A percentile compares a stretch with the other conserved stretches of the same genome.
These are phyloP conservation scores for Peromyscus nudipes DNA, from an alignment of 2,797 vertebrate genomes.

Conservation along the genomic window DNA sequence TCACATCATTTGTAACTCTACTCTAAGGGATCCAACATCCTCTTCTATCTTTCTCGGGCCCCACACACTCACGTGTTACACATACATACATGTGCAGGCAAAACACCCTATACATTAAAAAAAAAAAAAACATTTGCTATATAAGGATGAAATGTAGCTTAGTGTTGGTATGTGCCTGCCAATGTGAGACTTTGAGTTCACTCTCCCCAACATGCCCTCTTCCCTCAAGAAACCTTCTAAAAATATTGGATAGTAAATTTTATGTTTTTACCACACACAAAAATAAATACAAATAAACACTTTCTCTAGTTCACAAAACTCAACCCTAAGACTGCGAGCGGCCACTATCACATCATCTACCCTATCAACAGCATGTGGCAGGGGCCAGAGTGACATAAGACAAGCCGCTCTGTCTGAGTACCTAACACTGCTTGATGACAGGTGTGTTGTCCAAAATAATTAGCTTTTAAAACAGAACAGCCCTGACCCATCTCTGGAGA, in stretches of 20 bases:
- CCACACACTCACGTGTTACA: neutral
- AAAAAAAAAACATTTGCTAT: neutral
- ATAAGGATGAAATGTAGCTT: neutral
- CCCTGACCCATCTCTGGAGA: conserved; percentile 81
- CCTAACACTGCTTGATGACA: conserved; percentile 83
- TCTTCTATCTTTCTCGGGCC: neutral
- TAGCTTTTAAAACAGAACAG: conserved; percentile 85
- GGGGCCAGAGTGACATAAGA: conserved; percentile 72
- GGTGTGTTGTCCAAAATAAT: conserved; percentile 86
- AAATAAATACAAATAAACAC: neutral
- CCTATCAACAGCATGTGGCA: conserved; percentile 82
- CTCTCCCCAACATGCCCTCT: neutral
- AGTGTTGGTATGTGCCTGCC: neutral
- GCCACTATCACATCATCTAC: conserved; percentile 73
- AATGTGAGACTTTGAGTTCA: neutral
- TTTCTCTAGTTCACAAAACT: conserved; percentile 21
- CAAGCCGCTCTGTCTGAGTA: conserved; percentile 80
- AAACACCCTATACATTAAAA: neutral
- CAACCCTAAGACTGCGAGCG: conserved; percentile 65
- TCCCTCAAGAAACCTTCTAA: neutral
- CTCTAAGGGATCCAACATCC: neutral
- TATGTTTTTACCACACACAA: conserved; percentile 17
- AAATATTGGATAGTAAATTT: neutral
- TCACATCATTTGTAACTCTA: neutral
- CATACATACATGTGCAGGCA: neutral